These are phyloP conservation scores for Stratiolaelaps scimitus DNA, from an alignment of 1,140 invertebrate genomes.

Conservation along the genomic window DNA sequence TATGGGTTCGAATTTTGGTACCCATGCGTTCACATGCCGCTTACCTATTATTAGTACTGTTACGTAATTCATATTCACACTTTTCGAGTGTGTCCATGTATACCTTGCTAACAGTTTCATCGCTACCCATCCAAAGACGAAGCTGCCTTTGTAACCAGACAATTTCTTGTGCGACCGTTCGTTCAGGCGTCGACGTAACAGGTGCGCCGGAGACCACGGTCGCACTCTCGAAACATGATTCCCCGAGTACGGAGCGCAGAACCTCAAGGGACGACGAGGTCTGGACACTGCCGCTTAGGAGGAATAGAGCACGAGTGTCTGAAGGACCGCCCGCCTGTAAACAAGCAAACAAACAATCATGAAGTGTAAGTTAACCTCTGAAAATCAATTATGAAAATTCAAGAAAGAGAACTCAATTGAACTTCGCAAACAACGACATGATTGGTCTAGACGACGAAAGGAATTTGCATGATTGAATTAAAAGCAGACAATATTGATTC, in stretches of 20 bases:
- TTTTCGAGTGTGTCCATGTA: not conserved
- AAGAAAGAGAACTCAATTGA: too few species aligned
- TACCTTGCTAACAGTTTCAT: constrained; percentile 24
- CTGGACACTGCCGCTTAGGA: not conserved
- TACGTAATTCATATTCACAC: not conserved
- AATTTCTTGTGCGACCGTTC: constrained; percentile 4
- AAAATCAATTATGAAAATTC: too few species aligned
- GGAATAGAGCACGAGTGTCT: constrained; percentile 1
- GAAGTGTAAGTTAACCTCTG: too few species aligned
- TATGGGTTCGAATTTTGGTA: too few species aligned
- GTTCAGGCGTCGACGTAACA: not conserved
- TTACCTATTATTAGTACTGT: too few species aligned
- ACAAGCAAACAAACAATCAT: not conserved
- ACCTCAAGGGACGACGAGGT: not conserved
- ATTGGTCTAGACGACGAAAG: too few species aligned
- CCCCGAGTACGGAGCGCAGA: not conserved
- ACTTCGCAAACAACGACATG: too few species aligned
- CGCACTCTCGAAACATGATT: not conserved
- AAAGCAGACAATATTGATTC: too few species aligned
- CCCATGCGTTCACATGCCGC: too few species aligned
- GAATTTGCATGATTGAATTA: too few species aligned
- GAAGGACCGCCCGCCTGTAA: not conserved
- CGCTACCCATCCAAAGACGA: constrained; percentile 13
- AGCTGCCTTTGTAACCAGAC: constrained; percentile 8
- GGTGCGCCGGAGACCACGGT: constrained; percentile 1